Base-by-base conservation (phyloP, 2,888 invertebrate genomes). In the Eristalis pertinax region DNA sequence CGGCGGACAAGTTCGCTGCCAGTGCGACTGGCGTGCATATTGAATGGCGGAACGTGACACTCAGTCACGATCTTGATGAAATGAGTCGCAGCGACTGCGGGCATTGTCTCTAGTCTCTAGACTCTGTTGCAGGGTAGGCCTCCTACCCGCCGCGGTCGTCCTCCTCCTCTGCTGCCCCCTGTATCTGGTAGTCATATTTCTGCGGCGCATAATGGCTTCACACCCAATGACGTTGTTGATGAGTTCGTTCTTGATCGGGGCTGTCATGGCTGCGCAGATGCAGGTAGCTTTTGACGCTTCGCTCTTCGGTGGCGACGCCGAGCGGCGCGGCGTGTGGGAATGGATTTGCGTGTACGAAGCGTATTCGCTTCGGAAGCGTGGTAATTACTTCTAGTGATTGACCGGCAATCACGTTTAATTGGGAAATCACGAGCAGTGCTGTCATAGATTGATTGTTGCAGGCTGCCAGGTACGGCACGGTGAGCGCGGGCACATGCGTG, bases 61-160 rank as follows among this genome's bases (percentile, higher is more conserved):
- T 78, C 84, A 90, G 91, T 91, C 91, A 91, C 91, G 91, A 91
- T 89, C 89, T 90, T 90, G 90, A 91, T 91, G 90, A 90, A 90
- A 91, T 90, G 82, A 87, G 78, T 86, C 73, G 76, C 8, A 60
- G 26, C 56, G 72, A 7, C 19, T 50, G 5, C 50, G 50, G 50
- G 19, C 50, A 50, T 50, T 50, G 50, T 50, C 50, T 50, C 50
- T 50, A 50, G 50, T 19, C 19, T n/a, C n/a, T n/a, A 50, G n/a
- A 50, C n/a, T 50, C 19, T 43, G 43, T 5, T 50, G 50, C 8
- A 11, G 35, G 11, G 35, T 10, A 4, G 26, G 26, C 26, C 26
- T 26, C 26, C 26, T 26, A 1, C 50, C 29, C 24, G 4, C 3
- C 26, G 43, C 8, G n/a, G n/a, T n/a, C 15, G 43, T 43, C 43